phyloP scores from a whole-genome alignment of 2,797 vertebrate species.

The Corythornis leucogaster region DNA sequence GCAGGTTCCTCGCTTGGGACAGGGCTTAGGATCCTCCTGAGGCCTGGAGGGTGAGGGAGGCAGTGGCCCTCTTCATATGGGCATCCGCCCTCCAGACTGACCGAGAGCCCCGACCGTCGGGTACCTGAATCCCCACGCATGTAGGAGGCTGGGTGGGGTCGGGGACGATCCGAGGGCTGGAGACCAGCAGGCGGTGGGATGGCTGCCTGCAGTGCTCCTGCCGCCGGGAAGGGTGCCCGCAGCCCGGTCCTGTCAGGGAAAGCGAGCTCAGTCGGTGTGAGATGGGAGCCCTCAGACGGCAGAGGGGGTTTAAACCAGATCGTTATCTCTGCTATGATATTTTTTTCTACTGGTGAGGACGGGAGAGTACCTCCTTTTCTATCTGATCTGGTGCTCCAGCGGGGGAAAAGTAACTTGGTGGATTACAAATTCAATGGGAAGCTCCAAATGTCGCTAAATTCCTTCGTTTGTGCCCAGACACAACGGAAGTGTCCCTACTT shows the following conservation, averaged over 20 bases:
- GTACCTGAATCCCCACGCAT: rapidly evolving
- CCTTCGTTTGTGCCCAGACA: too few relatives aligned
- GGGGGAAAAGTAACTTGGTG: neutral
- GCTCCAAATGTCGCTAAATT: neutral
- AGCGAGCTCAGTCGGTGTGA: neutral
- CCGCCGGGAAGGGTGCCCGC: rapidly evolving
- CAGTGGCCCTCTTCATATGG: rapidly evolving
- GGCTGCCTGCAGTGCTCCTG: neutral
- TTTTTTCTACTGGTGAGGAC: neutral
- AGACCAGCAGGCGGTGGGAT: neutral
- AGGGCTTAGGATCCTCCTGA: neutral
- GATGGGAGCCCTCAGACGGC: neutral
- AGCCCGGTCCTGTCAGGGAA: rapidly evolving
- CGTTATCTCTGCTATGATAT: neutral
- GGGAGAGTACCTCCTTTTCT: neutral
- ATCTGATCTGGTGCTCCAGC: neutral
- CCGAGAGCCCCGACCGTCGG: rapidly evolving
- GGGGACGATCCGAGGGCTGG: too few relatives aligned
- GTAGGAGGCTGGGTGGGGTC: too few relatives aligned
- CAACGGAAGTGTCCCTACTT: neutral
- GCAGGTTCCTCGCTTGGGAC: neutral
- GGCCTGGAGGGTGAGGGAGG: neutral
- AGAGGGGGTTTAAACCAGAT: neutral
- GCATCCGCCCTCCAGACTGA: neutral
- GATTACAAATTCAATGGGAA: neutral